Base-by-base conservation (phyloP, 2,113 vertebrate species). In the Elanus axillaris region DNA sequence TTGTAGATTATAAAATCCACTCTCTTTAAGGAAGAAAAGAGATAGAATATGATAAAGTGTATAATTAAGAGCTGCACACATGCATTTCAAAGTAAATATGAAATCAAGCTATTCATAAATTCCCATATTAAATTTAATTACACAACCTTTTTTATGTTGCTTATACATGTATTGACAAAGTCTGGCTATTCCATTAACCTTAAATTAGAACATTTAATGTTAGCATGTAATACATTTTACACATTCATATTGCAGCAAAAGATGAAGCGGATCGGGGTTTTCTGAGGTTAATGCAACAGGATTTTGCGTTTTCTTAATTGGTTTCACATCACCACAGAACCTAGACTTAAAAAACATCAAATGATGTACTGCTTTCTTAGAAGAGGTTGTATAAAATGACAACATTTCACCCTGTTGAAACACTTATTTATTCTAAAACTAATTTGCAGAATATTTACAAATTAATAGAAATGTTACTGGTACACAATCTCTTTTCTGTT, bases 231-330 rank as follows among this genome's bases (percentile, higher is more conserved):
- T 36, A 71, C 6, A 48, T 68, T 69, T 90, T n/a, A 88, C 23
- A n/a, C 1, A 60, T 29, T 73, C 18, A 36, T 31, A 36, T 5
- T 47, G 52, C 27, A 64, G 21, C 16, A 53, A 20, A 87, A 71
- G 11, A 58, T 16, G 15, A 80, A 53, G 10, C 3, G 3, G 23
- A 67, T 4, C 38, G 3, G 0, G 0, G 16, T 84, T 89, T 72
- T 47, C 76, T 43, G 17, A 66, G 50, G n/a, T 34, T 80, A 92
- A 73, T 26, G 23, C 13, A 80, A 68, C 7, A 89, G 12, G 76
- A 50, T 66, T 42, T 82, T n/a, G 3, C 40, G 21, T 48, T 85
- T 87, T 88, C 78, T 58, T 78, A 81, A 84, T 15, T 62, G 21
- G 9, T 53, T 92, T 90, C 43, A 91, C 17, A 84, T 48, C 45